Percentiles rank a stretch among this genome's conserved stretches.
These are phyloP conservation scores for Pogonomyrmex barbatus DNA, from an alignment of 1,140 invertebrate species.

Conservation along the genomic window DNA sequence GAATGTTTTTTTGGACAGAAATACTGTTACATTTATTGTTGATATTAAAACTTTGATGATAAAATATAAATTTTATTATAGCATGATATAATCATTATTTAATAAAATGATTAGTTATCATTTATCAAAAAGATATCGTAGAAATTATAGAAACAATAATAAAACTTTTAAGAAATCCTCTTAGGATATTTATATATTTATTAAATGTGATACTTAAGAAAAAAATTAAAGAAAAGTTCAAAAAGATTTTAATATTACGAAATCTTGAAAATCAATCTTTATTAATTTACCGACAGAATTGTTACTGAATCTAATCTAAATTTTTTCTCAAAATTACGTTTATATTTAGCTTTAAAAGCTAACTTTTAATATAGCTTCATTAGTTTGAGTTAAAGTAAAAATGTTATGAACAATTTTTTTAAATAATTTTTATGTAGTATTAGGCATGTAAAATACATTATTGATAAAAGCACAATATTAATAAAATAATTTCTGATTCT, in stretches of 20 bases:
- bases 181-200: neutral
- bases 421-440: neutral
- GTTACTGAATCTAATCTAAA: neutral
- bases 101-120: conserved; percentile 3
- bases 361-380: neutral
- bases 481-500: neutral
- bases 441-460: neutral
- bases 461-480: neutral
- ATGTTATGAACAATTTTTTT: neutral
- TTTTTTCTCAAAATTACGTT: neutral
- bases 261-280: neutral
- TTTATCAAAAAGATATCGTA: neutral
- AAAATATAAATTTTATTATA: neutral
- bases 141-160: neutral
- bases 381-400: neutral
- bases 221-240: neutral
- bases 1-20: neutral
- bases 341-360: neutral
- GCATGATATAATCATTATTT: neutral
- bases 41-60: neutral
- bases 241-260: neutral
- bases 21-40: neutral
- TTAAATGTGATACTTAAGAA: neutral
- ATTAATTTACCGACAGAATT: conserved; percentile 27
- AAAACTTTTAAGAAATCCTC: neutral